A percentile compares a stretch with the other conserved stretches of the same genome.
These are phyloP conservation scores for Macaria liturata DNA, from an alignment of 2,888 invertebrate species.

Conservation along the genomic window DNA sequence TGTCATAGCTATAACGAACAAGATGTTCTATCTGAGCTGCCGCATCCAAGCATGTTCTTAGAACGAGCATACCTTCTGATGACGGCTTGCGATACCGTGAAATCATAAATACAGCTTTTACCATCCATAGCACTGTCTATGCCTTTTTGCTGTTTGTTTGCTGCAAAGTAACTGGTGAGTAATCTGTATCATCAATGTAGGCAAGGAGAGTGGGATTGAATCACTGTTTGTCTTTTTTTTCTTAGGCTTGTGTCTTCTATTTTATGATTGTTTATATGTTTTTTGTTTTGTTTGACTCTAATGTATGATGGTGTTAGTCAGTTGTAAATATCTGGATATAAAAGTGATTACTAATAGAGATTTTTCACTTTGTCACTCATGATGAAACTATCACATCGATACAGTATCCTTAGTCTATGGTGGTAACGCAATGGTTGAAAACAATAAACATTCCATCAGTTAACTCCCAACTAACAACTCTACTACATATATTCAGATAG, in stretches of 20 bases:
- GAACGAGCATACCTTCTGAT: conserved; percentile 44
- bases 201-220: not conserved
- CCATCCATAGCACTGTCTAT: conserved; percentile 39
- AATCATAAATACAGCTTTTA: conserved; percentile 69
- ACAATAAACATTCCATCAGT: too few relatives aligned
- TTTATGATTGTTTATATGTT: not conserved
- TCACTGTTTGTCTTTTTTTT: not conserved
- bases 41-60: conserved; percentile 11
- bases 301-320: too few relatives aligned
- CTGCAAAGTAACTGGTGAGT: conserved; percentile 15
- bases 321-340: too few relatives aligned
- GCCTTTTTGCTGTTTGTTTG: conserved; percentile 40
- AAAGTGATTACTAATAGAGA: too few relatives aligned
- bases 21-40: not conserved
- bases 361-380: too few relatives aligned
- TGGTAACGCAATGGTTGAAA: too few relatives aligned
- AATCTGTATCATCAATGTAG: conserved; percentile 12
- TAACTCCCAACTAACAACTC: too few relatives aligned
- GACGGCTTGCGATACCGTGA: conserved; percentile 66
- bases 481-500: too few relatives aligned
- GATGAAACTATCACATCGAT: too few relatives aligned
- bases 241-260: not conserved
- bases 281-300: too few relatives aligned
- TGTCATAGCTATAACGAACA: too few relatives aligned
- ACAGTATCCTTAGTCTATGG: too few relatives aligned